Conservation (phyloP, 2,113 vertebrate genomes). For the Poeciliopsis prolifica region DNA sequence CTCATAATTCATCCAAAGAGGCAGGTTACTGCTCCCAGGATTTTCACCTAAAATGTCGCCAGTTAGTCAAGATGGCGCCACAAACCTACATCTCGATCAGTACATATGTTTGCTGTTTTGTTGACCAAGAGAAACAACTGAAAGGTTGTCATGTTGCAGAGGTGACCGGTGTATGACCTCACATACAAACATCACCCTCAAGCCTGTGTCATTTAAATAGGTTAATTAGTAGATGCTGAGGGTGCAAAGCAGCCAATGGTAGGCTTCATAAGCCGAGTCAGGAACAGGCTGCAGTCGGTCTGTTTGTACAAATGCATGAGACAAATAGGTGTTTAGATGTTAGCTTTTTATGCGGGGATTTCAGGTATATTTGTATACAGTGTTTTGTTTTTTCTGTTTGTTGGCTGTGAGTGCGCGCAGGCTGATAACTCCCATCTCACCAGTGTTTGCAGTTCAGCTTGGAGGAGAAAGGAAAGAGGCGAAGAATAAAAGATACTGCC, state of each 20-base stretch:
- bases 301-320: not conserved
- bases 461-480: slow-evolving; percentile 8
- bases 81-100: not conserved
- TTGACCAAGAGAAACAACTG: not conserved
- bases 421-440: not conserved
- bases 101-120: not conserved
- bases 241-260: not conserved
- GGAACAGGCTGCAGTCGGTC: not conserved
- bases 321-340: not conserved
- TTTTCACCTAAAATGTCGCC: not conserved
- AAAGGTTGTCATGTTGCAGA: not conserved
- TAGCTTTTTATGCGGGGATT: not conserved
- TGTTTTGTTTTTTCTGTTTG: slow-evolving; percentile 6
- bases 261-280: slow-evolving; percentile 30
- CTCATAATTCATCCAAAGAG: not conserved
- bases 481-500: slow-evolving; percentile 65
- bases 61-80: not conserved
- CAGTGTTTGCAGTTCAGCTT: slow-evolving; percentile 24
- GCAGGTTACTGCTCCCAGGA: not conserved
- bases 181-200: not conserved
- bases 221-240: slow-evolving; percentile 69
- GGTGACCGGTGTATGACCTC: not conserved
- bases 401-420: slow-evolving; percentile 1
- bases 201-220: slow-evolving; percentile 49
- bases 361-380: not conserved